Base-by-base conservation (phyloP, 2,113 vertebrate species). In the Pseudorhombus dupliciocellatus region DNA sequence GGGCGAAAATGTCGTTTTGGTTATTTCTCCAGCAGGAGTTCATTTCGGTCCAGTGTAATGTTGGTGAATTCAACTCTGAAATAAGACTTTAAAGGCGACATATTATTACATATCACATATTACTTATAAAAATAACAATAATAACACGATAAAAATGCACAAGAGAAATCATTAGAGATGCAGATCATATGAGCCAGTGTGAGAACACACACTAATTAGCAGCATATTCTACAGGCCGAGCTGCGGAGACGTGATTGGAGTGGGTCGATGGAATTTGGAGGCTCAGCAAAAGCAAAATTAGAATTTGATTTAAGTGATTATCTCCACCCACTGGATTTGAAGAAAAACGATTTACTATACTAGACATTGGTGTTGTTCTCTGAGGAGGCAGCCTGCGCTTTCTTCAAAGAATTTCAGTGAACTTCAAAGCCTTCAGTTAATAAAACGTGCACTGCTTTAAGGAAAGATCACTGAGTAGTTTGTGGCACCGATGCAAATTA, bases 331-430 rank as follows among this genome's bases (percentile, higher is more conserved):
- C 11, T 66, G 57, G 51, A 64, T 73, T 77, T 71, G 37, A 48
- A 81, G 59, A 79, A 79, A 87, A 65, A 42, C 30, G 64, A 72
- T 83, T 76, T 63, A 10, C n/a, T n/a, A n/a, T n/a, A n/a, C n/a
- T n/a, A 53, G 54, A 68, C 64, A 21, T 77, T 81, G 71, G 70
- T 72, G 70, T 84, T 77, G 55, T 34, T 28, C 54, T 50, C 68
- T 1, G 21, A 71, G 59, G 59, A 66, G 37, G 60, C 61, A 50
- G 51, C 52, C 1, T 34, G 26, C 11, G 9, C 59, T 63, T 66
- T 75, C 51, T 79, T 84, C 84, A 89, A 85, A 76, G 75, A 77
- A 70, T 11, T 74, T 67, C 59, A 61, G 30, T 42, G 18, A 16
- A 16, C 65, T 28, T 60, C 52, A 64, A 62, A 25, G 44, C 3